Percentiles rank a stretch among this genome's conserved stretches.
These are phyloP conservation scores for Nicator chloris DNA, from an alignment of 2,113 vertebrate species.

Conservation along the genomic window DNA sequence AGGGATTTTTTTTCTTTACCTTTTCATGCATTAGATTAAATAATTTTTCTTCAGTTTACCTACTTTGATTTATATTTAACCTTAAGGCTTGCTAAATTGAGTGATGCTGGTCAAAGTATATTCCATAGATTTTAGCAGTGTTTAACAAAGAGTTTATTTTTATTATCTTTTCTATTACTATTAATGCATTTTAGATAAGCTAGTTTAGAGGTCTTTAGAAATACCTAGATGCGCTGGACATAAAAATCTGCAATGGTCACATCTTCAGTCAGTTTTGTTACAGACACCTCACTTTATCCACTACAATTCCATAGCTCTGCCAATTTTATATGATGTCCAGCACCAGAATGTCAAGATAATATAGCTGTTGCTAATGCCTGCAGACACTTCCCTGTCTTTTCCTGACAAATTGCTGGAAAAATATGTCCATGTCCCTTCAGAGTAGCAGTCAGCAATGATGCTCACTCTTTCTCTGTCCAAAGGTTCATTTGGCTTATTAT, in stretches of 20 bases:
- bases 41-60: neutral
- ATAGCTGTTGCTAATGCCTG: neutral
- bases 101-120: neutral
- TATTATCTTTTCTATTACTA: neutral
- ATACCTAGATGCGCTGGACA: neutral
- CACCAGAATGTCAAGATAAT: neutral
- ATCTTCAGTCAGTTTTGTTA: neutral
- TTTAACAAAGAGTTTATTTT: neutral
- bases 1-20: neutral
- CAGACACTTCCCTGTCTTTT: neutral
- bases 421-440: neutral
- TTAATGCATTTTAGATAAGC: neutral
- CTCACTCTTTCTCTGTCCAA: neutral
- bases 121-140: neutral
- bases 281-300: neutral
- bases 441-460: neutral
- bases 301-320: neutral
- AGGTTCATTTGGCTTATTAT: conserved; percentile 1
- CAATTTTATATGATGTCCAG: neutral
- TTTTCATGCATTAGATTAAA: neutral
- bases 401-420: neutral
- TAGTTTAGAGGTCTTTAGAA: neutral
- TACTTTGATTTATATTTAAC: neutral
- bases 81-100: neutral
- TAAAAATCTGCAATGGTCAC: neutral